Evolutionary conservation across 2,888 invertebrate genomes (phyloP).

Genomic region (Tenthredo scrophulariae): DNA sequence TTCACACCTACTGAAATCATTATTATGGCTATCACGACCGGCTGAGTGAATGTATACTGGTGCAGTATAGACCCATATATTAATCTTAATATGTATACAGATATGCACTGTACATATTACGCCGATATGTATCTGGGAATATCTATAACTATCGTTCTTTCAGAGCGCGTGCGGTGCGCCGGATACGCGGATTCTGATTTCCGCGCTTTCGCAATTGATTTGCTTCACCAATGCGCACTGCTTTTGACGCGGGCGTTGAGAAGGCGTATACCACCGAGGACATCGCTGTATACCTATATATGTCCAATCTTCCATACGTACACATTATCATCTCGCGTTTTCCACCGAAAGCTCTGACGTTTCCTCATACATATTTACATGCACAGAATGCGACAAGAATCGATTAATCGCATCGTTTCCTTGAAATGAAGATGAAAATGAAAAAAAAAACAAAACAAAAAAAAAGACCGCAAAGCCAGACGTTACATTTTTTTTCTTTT

Average conservation of each 20-base stretch:
- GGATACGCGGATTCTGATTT: slow-evolving; percentile 52
- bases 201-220: slow-evolving; percentile 52
- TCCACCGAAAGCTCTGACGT: background rate
- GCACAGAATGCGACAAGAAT: background rate
- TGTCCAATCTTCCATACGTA: background rate
- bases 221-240: slow-evolving; percentile 47
- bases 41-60: slow-evolving; percentile 40
- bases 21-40: slow-evolving; percentile 70
- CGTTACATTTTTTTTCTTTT: background rate
- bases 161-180: slow-evolving; percentile 42
- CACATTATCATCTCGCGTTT: background rate
- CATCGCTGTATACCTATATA: background rate
- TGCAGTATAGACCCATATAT: background rate
- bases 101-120: background rate
- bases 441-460: background rate
- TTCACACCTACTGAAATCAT: slow-evolving; percentile 76
- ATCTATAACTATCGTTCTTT: background rate
- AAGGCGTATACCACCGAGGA: slow-evolving; percentile 38
- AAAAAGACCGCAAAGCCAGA: background rate
- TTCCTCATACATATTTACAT: background rate
- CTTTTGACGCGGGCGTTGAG: slow-evolving; percentile 44
- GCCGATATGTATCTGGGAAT: background rate
- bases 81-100: background rate
- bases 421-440: background rate
- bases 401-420: background rate